Evolutionary conservation across 2,888 invertebrate species (phyloP), one percentile per base, ranked within the genome.

Genomic region (Ophion ventricosus): DNA sequence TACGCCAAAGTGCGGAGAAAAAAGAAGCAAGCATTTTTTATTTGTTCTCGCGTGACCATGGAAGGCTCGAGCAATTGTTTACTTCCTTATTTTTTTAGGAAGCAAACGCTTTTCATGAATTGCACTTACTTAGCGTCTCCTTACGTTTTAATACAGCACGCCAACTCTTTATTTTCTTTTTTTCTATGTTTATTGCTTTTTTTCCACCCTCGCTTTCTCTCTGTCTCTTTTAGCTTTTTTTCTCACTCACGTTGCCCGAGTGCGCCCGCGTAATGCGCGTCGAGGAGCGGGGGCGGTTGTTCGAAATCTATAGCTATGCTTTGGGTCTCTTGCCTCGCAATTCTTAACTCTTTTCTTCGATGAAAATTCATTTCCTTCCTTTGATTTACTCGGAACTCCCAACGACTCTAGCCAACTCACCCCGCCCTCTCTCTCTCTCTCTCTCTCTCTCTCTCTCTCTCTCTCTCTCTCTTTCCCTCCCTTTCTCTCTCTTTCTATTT

Each of bases 281-380:
- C 14, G 35, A 40, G 63, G 59, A 64, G 79, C 43, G 59, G 59
- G 25, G 56, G 66, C 17, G 70, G 75, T 73, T 67, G 70, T 77
- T 76, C 59, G 74, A 81, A 77, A 79, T 59, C 54, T 49, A 78
- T 70, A 79, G 75, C 57, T 59, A 23, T 25, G 14, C 63, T 64
- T 23, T 57, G 63, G 40, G 63, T 73, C 74, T 79, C 64, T 80
- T 75, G 69, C 85, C 66, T 66, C 84, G 70, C 57, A 80, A 78
- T 85, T 73, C 75, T 76, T 82, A 78, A 83, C 84, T 86, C 87
- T 76, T 89, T 89, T 89, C 88, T 87, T 89, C 90, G 88, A 91
- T 90, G 88, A 91, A 91, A 91, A 90, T 91, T 90, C 89, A 91
- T 90, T 91, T 90, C 88, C 88, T 89, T 90, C 87, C 87, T 91